Conservation (phyloP, 1,140 invertebrate species). For the Drosophila tani region DNA sequence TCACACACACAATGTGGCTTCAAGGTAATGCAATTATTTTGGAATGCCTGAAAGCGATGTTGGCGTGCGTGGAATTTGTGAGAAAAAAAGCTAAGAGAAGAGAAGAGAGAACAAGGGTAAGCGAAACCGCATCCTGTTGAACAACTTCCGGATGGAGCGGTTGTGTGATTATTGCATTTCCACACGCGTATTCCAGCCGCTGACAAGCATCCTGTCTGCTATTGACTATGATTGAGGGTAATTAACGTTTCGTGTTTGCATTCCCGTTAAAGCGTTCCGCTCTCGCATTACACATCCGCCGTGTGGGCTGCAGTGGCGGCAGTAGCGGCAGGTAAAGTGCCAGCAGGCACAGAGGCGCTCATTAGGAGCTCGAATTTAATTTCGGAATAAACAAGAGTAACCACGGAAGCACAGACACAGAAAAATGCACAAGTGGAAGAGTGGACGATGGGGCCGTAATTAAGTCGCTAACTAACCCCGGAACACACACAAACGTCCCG, state of each 20-base stretch:
- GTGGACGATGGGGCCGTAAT: background rate
- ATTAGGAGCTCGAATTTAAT: background rate
- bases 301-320: background rate
- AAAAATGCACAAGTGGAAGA: background rate
- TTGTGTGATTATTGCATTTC: conserved; percentile 19
- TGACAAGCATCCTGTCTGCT: background rate
- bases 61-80: background rate
- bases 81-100: background rate
- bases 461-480: background rate
- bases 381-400: too few species aligned
- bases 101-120: background rate
- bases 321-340: background rate
- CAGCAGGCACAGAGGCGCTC: background rate
- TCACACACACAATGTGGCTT: background rate
- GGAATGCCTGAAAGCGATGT: background rate
- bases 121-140: background rate
- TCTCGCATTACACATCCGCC: conserved; percentile 17
- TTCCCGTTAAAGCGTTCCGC: conserved; percentile 39
- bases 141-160: background rate
- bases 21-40: background rate
- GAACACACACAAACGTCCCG: conserved; percentile 3
- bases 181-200: background rate
- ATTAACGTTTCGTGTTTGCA: conserved; percentile 53
- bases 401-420: background rate
- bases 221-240: conserved; percentile 60